Conservation (phyloP, 2,797 vertebrate genomes). For the Falco cherrug region DNA sequence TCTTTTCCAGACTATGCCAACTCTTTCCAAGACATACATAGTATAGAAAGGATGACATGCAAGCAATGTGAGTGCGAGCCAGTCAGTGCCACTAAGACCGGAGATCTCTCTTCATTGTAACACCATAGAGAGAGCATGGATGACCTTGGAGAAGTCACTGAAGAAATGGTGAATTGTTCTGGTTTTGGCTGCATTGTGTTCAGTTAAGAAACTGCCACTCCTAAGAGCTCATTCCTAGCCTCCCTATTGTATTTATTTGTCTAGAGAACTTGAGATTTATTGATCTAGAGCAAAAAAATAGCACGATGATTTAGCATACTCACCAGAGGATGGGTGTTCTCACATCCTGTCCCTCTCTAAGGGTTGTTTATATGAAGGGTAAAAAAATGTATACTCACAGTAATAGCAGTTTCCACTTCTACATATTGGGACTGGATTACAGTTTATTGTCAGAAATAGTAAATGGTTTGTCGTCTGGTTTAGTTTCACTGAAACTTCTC, state of each 20-base stretch:
- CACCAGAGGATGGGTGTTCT: conserved; percentile 3
- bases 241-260: background rate
- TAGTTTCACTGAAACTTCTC: conserved; percentile 10
- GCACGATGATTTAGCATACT: background rate
- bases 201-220: background rate
- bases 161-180: background rate
- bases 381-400: conserved; percentile 5
- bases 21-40: background rate
- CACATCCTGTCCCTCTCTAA: background rate
- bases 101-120: background rate
- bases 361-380: background rate
- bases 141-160: background rate
- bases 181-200: background rate
- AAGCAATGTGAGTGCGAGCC: background rate
- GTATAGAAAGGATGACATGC: background rate
- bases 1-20: background rate
- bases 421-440: background rate
- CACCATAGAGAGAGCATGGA: background rate
- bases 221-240: background rate
- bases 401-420: background rate
- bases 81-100: background rate
- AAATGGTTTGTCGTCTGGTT: conserved; percentile 18
- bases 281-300: background rate
- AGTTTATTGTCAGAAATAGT: conserved; percentile 31
- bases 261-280: conserved; percentile 26